A percentile compares a stretch with the other conserved stretches of the same genome.
These are phyloP conservation scores for Pogona vitticeps DNA, from an alignment of 2,113 vertebrate species.

Conservation along the genomic window DNA sequence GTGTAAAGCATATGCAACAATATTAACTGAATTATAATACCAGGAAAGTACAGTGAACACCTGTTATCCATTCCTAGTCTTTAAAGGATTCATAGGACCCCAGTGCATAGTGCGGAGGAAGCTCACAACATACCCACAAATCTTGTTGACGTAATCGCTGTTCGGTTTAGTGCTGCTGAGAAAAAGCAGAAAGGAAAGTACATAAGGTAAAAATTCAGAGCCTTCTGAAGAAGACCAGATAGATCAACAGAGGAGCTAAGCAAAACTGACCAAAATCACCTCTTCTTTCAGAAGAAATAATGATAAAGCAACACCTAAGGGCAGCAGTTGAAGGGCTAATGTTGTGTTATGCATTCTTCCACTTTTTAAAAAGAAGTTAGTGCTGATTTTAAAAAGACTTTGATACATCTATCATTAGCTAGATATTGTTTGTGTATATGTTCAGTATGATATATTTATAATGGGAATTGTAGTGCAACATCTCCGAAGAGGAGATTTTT, in stretches of 20 bases:
- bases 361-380: background rate
- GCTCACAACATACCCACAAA: conserved; percentile 11
- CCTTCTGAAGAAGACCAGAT: background rate
- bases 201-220: background rate
- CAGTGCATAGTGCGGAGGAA: conserved; percentile 3
- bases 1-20: background rate
- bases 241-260: background rate
- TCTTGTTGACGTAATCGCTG: conserved; percentile 1
- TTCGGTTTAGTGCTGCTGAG: background rate
- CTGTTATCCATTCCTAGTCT: conserved; percentile 9
- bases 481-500: background rate
- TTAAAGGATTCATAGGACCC: conserved; percentile 4
- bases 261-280: background rate
- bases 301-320: background rate
- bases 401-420: background rate
- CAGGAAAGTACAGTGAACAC: conserved; percentile 24
- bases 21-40: background rate
- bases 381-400: background rate
- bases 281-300: background rate
- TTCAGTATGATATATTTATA: no score
- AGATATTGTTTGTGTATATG: background rate
- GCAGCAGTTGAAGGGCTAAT: background rate
- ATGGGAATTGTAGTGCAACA: background rate
- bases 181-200: background rate
- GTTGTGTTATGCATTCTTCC: background rate